These are phyloP conservation scores for Diarsia rubi DNA, from an alignment of 2,888 invertebrate genomes.

Conservation along the genomic window DNA sequence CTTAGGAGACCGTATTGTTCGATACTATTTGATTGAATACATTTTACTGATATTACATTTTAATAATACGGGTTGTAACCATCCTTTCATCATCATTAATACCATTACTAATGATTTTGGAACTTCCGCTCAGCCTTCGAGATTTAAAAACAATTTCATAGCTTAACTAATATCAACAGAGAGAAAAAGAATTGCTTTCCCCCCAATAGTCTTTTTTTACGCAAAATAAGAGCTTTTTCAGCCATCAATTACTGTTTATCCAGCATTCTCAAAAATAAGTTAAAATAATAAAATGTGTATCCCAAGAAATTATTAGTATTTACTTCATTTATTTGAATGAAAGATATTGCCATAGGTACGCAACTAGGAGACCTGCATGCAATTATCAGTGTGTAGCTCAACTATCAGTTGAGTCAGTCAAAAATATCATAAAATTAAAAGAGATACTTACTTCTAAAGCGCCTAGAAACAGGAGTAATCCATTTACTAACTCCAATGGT, in stretches of 20 bases:
- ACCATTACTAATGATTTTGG: not conserved
- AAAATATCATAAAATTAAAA: not conserved
- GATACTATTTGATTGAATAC: constrained; percentile 18
- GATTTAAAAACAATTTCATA: not conserved
- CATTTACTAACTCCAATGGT: constrained; percentile 71
- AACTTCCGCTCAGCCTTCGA: not conserved
- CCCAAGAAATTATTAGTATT: not conserved
- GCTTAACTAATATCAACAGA: not conserved
- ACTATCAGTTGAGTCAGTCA: not conserved
- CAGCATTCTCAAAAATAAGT: not conserved
- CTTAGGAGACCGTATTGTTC: constrained; percentile 21
- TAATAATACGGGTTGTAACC: not conserved
- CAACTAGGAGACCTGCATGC: not conserved
- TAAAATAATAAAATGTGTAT: not conserved
- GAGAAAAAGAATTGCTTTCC: not conserved
- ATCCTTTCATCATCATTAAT: too few species aligned
- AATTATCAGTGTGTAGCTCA: not conserved
- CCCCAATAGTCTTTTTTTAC: not conserved
- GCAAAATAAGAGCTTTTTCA: not conserved
- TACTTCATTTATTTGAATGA: not conserved
- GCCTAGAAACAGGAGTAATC: constrained; percentile 74
- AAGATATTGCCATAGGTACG: not conserved
- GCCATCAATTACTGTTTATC: not conserved
- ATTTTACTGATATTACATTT: constrained; percentile 1
- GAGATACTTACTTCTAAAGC: constrained; percentile 72